phyloP scores from a whole-genome alignment of 30 jellyfish, hydroid and myxozoan species.

The Aurelia sp. region DNA sequence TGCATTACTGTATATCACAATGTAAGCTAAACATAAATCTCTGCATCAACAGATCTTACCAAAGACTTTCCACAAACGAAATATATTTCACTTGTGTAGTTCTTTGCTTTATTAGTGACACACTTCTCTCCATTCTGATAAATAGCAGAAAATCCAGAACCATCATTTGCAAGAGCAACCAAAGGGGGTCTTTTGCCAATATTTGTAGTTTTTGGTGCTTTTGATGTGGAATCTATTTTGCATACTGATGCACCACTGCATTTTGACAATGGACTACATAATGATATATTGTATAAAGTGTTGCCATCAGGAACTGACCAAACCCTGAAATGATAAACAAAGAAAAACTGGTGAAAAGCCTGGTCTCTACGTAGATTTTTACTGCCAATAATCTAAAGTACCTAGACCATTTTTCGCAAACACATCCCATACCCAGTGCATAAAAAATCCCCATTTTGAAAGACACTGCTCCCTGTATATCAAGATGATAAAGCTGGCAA shows the following conservation, averaged over 20 bases:
- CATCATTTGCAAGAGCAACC: conserved; percentile 35
- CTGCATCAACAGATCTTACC: conserved; percentile 2
- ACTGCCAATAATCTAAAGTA: no score
- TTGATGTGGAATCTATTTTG: conserved; percentile 15
- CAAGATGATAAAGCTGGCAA: no score
- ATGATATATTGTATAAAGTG: conserved; percentile 6
- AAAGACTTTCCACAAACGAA: conserved; percentile 56
- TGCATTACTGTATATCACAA: no score
- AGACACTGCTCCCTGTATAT: no score
- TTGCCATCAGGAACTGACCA: conserved; percentile 49
- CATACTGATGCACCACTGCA: conserved; percentile 44
- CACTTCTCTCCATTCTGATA: conserved; percentile 22
- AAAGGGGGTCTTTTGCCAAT: conserved; percentile 21
- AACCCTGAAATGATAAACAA: conserved; percentile 10
- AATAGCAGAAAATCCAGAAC: conserved; percentile 43
- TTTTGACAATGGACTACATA: conserved; percentile 25
- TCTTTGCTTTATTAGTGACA: background rate
- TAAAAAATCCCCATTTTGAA: no score
- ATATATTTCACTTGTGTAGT: conserved; percentile 36
- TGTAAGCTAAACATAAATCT: background rate
- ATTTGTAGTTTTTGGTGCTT: background rate
- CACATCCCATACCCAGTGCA: no score
- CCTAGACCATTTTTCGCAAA: no score
- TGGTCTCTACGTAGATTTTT: no score
- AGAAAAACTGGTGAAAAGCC: no score